Conservation (phyloP, 2,888 invertebrate genomes). For the Pseudococcus jackbeardsleyi region DNA sequence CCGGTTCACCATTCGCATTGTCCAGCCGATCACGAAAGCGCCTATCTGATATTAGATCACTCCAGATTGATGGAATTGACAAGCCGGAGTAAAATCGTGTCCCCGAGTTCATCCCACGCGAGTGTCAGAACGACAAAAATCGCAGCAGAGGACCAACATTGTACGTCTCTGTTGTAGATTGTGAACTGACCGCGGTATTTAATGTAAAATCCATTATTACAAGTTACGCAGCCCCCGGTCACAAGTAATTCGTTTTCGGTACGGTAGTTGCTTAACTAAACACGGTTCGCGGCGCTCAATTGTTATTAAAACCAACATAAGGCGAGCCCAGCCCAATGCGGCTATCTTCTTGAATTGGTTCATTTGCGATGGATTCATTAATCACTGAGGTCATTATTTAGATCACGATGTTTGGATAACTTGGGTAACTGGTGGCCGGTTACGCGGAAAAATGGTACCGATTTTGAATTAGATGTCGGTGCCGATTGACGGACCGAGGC, state of each 20-base stretch:
- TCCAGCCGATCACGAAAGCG: not conserved
- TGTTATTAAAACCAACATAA: slow-evolving; percentile 46
- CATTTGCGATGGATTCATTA: slow-evolving; percentile 42
- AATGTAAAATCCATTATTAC: slow-evolving; percentile 30
- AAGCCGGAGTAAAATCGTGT: not conserved
- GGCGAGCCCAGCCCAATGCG: not conserved
- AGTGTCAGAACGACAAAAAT: not conserved
- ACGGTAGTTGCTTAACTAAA: slow-evolving; percentile 16
- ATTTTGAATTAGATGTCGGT: not conserved
- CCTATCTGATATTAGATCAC: not conserved
- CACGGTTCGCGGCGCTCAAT: slow-evolving; percentile 35
- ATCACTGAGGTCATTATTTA: slow-evolving; percentile 1
- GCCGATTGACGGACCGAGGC: not conserved
- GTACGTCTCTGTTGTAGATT: not conserved
- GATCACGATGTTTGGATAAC: slow-evolving; percentile 29
- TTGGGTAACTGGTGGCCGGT: not conserved
- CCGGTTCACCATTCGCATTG: slow-evolving; percentile 11
- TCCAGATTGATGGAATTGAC: not conserved
- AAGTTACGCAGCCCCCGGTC: slow-evolving; percentile 24
- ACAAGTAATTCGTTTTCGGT: slow-evolving; percentile 37
- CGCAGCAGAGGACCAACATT: not conserved
- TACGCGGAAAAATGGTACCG: not conserved
- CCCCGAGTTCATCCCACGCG: not conserved
- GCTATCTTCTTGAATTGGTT: slow-evolving; percentile 30
- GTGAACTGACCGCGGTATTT: not conserved